Base-by-base conservation (phyloP, 2,113 vertebrate genomes). In the Capricornis sumatraensis region DNA sequence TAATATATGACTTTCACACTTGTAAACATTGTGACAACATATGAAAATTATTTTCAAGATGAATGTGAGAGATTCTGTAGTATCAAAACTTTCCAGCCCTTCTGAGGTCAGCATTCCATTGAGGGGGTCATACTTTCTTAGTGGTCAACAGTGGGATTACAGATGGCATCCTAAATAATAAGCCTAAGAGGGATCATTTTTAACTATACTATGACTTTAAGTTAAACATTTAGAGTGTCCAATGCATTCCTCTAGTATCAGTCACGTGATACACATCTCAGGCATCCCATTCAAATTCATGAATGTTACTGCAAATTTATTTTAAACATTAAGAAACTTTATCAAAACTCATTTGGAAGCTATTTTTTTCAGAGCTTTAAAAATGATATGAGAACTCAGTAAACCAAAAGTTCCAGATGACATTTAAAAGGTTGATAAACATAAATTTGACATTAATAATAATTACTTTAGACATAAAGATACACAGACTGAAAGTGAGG, bases 21-120 rank as follows among this genome's bases (percentile, higher is more conserved):
- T 87, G 82, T 12, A 89, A 76, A 78, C 30, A 84, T 13, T 76
- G 23, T 47, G 28, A 94, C 28, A 87, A 55, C 12, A 94, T 43
- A 78, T 13, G 45, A 89, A 62, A 81, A 47, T 79, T 64, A 96
- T 86, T 94, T 96, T 94, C 45, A 95, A 83, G 74, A 93, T 53
- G 27, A 83, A 60, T n/a, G 3, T 85, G 60, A 76, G 14, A 58
- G 12, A 78, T 62, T 86, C 19, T 67, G 16, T 58, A 36, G 33
- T 19, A 91, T 55, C 36, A 50, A 79, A 84, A 83, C 47, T 74
- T 95, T 95, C 86, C n/a, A 93, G 45, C 17, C n/a, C 40, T 88
- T 81, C 47, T 67, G 86, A 93, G 33, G 36, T 82, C 40, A 76
- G 64, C 6, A 30, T 43, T 58, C 23, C 47, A 11, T 6, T 47